Base-by-base conservation (phyloP, 2,888 invertebrate genomes). In the Listrodromus nycthemerus region DNA sequence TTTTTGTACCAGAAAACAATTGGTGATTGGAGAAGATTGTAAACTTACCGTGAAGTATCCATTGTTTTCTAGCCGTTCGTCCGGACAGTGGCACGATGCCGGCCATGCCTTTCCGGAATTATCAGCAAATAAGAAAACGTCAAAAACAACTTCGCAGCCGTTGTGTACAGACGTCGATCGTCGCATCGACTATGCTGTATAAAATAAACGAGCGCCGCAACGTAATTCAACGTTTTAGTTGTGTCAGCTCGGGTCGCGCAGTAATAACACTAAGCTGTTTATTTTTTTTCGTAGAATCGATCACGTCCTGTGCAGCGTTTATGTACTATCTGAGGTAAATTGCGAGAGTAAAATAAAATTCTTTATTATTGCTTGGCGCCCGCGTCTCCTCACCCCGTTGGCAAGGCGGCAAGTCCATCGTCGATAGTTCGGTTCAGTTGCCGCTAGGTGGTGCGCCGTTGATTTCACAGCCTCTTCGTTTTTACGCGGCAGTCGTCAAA, bases 51-150 rank as follows among this genome's bases (percentile, higher is more conserved):
- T 96, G 96, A 89, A 96, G 94, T 91, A 96, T 96, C 97, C 97
- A 97, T 91, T 96, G 96, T 94, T 96, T 97, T 91, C 97, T 94
- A 87, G 96, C 96, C 92, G 96, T 95, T 91, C 95, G 95, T 86
- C 94, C 93, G 87, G 94, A 94, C 82, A 94, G 90, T 61, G 95
- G 95, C 87, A 95, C 94, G 83, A 95, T 94, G 87, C 95, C 95
- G 88, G 95, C 95, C 95, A 95, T 95, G 63, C 84, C 81, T 81
- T 85, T 67, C n/a, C 24, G 2, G n/a, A 45, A 52, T 66, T 65
- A 76, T 52, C 73, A 16, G 33, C 48, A 66, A 63, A 65, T 13
- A 41, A 13, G 13, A 41, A 41, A 41, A 41, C 13, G 67, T 75
- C 74, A 70, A 71, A 69, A 71, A 81, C 82, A 80, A 77, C 71